Base-by-base conservation (phyloP, 2,797 vertebrate genomes). In the Remorina albescens region DNA sequence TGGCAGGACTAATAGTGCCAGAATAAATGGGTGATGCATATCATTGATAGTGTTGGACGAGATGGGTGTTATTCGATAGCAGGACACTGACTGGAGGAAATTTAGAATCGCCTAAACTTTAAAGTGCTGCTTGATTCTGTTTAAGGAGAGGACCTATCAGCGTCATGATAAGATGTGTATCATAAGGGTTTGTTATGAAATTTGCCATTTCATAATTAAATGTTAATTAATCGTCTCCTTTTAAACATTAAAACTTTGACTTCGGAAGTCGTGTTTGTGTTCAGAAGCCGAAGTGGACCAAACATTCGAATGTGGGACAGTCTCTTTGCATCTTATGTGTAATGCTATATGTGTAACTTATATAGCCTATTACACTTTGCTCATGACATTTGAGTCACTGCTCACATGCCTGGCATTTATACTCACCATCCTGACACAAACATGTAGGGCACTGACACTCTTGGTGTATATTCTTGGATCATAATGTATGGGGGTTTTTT, bases 351-450 rank as follows among this genome's bases (percentile, higher is more conserved):
- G 54, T 83, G 73, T 79, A 71, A 83, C 72, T 46, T 70, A 66
- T 49, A 77, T 76, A 63, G 51, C 36, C 36, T 56, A 67, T 46
- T 15, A 18, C 32, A 47, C 57, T 64, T 60, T 67, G 16, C 63
- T 51, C 61, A 66, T 74, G 80, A 67, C 75, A 77, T 46, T 79
- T 81, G 51, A 76, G 74, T 91, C 89, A 89, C 86, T 65, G 36
- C 77, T 67, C 60, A 51, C 82, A 87, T 88, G 75, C 75, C 81
- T 62, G 1, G 50, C 80, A 84, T 86, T 83, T 84, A 67, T 55
- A 18, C 67, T 75, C 66, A 77, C 74, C 78, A 61, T 81, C 54
- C 78, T 74, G 34, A 67, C 32, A 56, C 37, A 78, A 68, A 77
- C 63, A 74, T 67, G 30, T 55, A 44, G 68, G 67, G 8, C 37